Evolutionary conservation across 2,797 vertebrate genomes (phyloP), one percentile per base, ranked within the genome.

Genomic region (Coregonus sp.): DNA sequence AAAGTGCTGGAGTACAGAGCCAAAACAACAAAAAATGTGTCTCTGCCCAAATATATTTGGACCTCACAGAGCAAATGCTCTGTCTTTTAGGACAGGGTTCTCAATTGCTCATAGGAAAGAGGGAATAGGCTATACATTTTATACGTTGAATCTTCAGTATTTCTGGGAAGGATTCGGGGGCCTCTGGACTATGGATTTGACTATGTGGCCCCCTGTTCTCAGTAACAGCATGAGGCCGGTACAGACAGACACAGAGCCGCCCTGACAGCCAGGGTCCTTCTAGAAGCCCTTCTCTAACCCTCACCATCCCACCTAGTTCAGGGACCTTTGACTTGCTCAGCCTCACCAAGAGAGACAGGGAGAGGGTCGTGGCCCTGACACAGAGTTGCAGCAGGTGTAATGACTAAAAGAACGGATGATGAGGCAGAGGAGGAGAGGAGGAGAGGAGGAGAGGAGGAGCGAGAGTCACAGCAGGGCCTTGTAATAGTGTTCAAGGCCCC

Each of bases 401-500:
- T 18, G 50, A 76, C 68, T 76, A 66, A 69, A 75, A 9, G n/a
- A 52, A 29, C 74, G 20, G 69, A 56, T 61, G 66, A 72, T n/a
- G 52, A 73, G 35, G 33, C 25, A 75, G 37, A 75, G 75, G 70
- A 74, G 70, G 47, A 59, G 37, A 56, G 20, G 72, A 72, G 52
- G 77, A 63, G 74, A 78, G 61, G 7, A 50, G 56, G 70, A 71
- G 72, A 50, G 67, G 20, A 70, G 54, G 31, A 33, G 40, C 7
- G 2, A 47, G 40, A 47, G 40, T 47, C 73, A 52, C 16, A 68
- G n/a, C 33, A 63, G 72, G 77, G 20, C 75, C 72, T 69, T 77
- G 52, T 82, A 75, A 71, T 79, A 69, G 73, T 37, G 51, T 70
- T 63, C 75, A 80, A 78, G 78, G 78, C 76, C 84, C 76, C 78